phyloP scores from a whole-genome alignment of 92 coral and sea anemone genomes.

The Parazoanthus atlanticus region DNA sequence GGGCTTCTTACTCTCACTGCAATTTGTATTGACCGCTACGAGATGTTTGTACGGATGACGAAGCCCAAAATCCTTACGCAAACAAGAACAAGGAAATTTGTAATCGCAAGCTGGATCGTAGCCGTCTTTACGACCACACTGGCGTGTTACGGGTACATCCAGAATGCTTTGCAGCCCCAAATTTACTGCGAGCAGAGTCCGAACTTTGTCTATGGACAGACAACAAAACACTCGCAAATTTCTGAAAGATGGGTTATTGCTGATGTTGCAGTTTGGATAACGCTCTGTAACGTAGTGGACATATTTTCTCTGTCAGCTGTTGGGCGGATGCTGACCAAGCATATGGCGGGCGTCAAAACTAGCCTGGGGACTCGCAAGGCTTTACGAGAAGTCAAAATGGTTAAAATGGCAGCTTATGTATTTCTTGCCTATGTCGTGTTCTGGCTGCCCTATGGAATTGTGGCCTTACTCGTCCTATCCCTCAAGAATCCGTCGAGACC shows the following conservation, averaged over 20 bases:
- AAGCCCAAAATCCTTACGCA: conserved; percentile 18
- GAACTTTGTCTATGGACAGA: not conserved
- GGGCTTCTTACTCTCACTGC: conserved; percentile 42
- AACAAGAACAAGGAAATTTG: conserved; percentile 20
- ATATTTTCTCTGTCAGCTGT: conserved; percentile 27
- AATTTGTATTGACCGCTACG: conserved; percentile 41
- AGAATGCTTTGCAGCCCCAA: conserved; percentile 37
- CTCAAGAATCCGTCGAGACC: not conserved
- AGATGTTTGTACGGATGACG: conserved; percentile 43
- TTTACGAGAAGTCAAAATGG: conserved; percentile 39
- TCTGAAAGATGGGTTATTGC: conserved; percentile 39
- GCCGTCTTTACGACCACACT: conserved; percentile 21
- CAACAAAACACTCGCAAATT: conserved; percentile 25
- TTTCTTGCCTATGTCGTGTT: conserved; percentile 27
- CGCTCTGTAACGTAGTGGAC: conserved; percentile 18
- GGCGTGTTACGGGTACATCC: conserved; percentile 41
- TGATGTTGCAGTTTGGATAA: conserved; percentile 31
- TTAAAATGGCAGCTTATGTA: conserved; percentile 40
- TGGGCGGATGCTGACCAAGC: conserved; percentile 30
- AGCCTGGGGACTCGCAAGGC: conserved; percentile 24
- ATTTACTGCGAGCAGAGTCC: conserved; percentile 38
- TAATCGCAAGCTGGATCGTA: conserved; percentile 15
- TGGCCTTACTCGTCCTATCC: not conserved
- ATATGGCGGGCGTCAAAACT: conserved; percentile 33
- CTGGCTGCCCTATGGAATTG: conserved; percentile 41